A percentile compares a stretch with the other conserved stretches of the same genome.
Conservation (phyloP, 2,797 vertebrate genomes). For the Chelidonichthys spinosus region DNA sequence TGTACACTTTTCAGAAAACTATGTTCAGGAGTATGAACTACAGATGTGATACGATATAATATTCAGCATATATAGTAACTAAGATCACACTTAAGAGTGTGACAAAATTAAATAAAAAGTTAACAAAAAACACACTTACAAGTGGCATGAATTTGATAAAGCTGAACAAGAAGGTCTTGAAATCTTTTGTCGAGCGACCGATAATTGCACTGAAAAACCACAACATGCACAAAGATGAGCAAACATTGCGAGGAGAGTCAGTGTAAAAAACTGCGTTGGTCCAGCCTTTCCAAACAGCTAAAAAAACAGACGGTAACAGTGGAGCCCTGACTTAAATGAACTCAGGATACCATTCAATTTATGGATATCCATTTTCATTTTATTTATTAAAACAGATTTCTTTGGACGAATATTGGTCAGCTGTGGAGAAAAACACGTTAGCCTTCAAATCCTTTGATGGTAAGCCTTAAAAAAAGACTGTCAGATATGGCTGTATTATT, state of each 20-base stretch:
- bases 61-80: not conserved
- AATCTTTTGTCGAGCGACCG: conserved; percentile 94
- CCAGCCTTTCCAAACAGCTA: not conserved
- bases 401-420: not conserved
- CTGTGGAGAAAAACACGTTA: not conserved
- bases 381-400: not conserved
- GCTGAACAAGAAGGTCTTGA: conserved; percentile 96
- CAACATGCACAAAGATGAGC: conserved; percentile 83
- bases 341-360: conserved; percentile 26
- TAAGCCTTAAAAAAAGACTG: not conserved
- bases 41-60: conserved; percentile 1
- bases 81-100: conserved; percentile 8
- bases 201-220: conserved; percentile 97
- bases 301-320: conserved; percentile 15
- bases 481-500: not conserved
- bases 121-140: conserved; percentile 87
- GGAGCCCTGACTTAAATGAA: conserved; percentile 25
- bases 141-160: conserved; percentile 96
- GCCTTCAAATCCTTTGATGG: not conserved
- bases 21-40: not conserved
- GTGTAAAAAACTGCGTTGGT: not conserved
- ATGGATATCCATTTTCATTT: not conserved
- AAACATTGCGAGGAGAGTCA: conserved; percentile 41
- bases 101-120: conserved; percentile 7
- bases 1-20: conserved; percentile 28